These are phyloP conservation scores for Zaprionus lineosus DNA, from an alignment of 2,888 invertebrate genomes.

Conservation along the genomic window DNA sequence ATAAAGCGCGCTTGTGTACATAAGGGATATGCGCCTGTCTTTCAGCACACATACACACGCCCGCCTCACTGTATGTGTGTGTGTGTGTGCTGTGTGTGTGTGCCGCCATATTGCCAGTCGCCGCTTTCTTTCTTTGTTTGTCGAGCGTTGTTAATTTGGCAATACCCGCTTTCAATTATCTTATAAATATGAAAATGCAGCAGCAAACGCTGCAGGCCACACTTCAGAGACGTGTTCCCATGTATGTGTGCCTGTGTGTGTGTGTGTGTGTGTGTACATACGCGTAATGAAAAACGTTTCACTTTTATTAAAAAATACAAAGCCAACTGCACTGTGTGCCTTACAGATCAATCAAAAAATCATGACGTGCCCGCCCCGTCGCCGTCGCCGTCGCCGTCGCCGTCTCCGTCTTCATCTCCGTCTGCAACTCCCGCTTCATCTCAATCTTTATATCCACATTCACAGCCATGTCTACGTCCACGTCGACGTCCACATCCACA, in stretches of 20 bases:
- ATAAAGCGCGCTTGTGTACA: conserved; percentile 80
- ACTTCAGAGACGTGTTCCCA: conserved; percentile 28
- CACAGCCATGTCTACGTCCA: no score
- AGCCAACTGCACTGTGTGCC: conserved; percentile 78
- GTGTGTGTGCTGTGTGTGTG: conserved; percentile 36
- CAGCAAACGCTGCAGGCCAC: conserved; percentile 68
- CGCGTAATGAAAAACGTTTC: conserved; percentile 72
- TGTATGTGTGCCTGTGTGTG: not conserved
- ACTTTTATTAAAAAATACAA: conserved; percentile 71
- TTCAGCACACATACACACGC: conserved; percentile 46
- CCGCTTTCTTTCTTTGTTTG: conserved; percentile 72
- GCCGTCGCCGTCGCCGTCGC: no score
- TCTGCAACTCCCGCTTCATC: no score
- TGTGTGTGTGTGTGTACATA: conserved; percentile 25
- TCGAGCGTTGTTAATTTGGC: conserved; percentile 81
- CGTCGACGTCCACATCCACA: conserved; percentile 20
- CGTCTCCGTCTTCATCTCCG: no score
- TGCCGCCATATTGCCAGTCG: conserved; percentile 63
- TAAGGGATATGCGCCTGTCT: conserved; percentile 79
- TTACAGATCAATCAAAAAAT: conserved; percentile 81
- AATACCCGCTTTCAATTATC: conserved; percentile 82
- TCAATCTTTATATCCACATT: no score
- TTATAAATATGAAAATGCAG: conserved; percentile 82
- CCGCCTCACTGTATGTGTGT: not conserved
- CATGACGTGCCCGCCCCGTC: conserved; percentile 51